Percentiles rank a stretch among this genome's conserved stretches.
phyloP scores from a whole-genome alignment of 2,797 vertebrate genomes.

The Numenius phaeopus region DNA sequence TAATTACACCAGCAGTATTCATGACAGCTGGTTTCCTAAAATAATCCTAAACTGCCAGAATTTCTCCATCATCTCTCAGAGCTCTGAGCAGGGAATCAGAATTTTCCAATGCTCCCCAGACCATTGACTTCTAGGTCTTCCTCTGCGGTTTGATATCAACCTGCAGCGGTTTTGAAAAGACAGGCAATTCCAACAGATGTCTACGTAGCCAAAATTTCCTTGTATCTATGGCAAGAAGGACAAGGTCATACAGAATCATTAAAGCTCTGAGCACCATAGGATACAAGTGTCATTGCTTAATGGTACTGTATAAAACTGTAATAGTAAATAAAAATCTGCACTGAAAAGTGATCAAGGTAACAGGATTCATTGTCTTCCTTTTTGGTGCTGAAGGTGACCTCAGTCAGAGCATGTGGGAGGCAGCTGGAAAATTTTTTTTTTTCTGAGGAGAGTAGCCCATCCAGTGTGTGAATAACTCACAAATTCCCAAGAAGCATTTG shows the following conservation, averaged over 20 bases:
- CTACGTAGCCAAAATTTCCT: not conserved
- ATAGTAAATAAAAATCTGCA: not conserved
- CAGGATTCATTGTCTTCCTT: not conserved
- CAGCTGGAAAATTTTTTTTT: not conserved
- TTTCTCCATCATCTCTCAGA: not conserved
- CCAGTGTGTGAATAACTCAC: not conserved
- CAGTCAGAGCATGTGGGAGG: not conserved
- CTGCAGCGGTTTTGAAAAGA: not conserved
- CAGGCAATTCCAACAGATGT: too few species aligned
- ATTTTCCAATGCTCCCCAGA: not conserved
- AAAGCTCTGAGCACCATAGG: not conserved
- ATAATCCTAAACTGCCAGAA: not conserved
- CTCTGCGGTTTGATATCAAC: not conserved
- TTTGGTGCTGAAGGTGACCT: not conserved
- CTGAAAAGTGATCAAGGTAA: not conserved
- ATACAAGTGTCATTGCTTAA: not conserved
- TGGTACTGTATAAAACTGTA: not conserved
- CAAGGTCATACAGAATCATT: not conserved
- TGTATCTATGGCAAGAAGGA: not conserved
- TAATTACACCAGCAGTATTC: not conserved
- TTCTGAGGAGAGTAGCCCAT: not conserved
- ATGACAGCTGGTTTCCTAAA: not conserved
- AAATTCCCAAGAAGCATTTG: not conserved
- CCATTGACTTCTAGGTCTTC: not conserved
- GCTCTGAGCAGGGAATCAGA: not conserved